phyloP scores from a whole-genome alignment of 2,113 vertebrate genomes.

The Australoheros scitulus region DNA sequence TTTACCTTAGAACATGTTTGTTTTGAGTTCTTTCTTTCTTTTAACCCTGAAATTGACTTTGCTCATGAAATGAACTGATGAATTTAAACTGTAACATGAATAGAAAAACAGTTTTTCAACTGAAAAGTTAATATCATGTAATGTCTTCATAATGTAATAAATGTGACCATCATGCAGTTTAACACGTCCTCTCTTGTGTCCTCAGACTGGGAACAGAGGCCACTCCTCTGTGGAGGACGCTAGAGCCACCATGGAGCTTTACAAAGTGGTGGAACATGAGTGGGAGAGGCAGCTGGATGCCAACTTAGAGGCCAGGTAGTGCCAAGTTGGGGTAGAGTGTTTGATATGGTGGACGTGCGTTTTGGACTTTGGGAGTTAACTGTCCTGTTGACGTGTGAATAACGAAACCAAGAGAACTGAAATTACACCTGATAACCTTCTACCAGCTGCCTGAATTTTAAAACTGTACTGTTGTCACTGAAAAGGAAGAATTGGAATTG shows the following conservation, averaged over 20 bases:
- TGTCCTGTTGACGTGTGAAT: not conserved
- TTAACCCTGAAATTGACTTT: not conserved
- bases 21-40: not conserved
- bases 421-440: not conserved
- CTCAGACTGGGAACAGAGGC: slow-evolving; percentile 83
- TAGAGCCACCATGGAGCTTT: slow-evolving; percentile 92
- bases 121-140: not conserved
- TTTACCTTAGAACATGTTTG: not conserved
- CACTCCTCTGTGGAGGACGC: slow-evolving; percentile 96
- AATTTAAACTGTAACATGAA: not conserved
- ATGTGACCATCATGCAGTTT: not conserved
- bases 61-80: not conserved
- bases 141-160: not conserved
- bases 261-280: slow-evolving; percentile 87
- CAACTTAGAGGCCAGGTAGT: not conserved
- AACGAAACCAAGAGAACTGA: not conserved
- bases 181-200: slow-evolving; percentile 24
- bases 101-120: not conserved
- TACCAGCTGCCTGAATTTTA: slow-evolving; percentile 9
- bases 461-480: not conserved
- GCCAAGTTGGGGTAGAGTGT: not conserved
- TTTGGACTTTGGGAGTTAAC: not conserved
- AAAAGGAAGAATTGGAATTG: not conserved
- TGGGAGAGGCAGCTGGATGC: slow-evolving; percentile 84
- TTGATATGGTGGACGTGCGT: not conserved